Conservation (phyloP, 2,797 vertebrate species). For the Atherinosoma microstoma region DNA sequence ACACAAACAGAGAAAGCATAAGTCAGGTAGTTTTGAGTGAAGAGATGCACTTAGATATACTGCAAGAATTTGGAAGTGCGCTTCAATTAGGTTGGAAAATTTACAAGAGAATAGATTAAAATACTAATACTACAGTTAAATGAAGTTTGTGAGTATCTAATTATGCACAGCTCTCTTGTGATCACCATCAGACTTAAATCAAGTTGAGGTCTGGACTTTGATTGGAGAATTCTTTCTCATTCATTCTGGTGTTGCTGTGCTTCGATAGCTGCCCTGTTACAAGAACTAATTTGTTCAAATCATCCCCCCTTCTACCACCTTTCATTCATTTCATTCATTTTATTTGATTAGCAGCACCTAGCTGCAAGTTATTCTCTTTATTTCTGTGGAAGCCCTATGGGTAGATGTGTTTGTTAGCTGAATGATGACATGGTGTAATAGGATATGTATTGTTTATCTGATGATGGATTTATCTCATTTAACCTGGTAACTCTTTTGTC, state of each 20-base stretch:
- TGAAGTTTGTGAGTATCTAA: not conserved
- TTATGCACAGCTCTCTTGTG: not conserved
- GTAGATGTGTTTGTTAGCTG: not conserved
- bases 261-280: not conserved
- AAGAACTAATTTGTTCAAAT: not conserved
- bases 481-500: too few relatives aligned
- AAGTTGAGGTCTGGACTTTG: not conserved
- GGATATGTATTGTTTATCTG: not conserved
- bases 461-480: not conserved
- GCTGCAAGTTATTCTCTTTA: not conserved
- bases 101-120: not conserved
- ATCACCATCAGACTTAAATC: not conserved
- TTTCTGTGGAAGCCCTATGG: too few relatives aligned
- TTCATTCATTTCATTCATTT: not conserved
- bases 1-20: constrained; percentile 11
- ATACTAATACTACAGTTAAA: not conserved
- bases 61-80: not conserved
- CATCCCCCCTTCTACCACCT: not conserved
- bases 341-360: not conserved
- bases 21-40: not conserved
- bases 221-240: not conserved
- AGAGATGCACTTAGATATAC: not conserved
- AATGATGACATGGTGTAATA: not conserved
- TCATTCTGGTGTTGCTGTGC: not conserved
- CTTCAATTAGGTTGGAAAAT: not conserved